Evolutionary conservation across 2,113 vertebrate species (phyloP), one percentile per base, ranked within the genome.

Genomic region (Poeciliopsis occidentalis): DNA sequence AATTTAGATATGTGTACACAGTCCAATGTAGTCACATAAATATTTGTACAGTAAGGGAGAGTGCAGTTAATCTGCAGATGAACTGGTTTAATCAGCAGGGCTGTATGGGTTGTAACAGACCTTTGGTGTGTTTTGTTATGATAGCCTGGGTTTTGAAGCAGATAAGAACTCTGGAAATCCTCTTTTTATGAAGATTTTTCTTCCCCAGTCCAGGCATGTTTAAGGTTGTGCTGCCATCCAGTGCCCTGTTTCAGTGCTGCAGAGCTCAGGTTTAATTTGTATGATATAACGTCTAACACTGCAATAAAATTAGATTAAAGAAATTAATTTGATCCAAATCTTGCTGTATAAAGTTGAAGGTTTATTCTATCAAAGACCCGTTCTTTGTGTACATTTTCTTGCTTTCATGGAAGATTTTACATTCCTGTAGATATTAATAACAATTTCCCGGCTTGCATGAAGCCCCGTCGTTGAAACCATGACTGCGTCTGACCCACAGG

Each of bases 401-500:
- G 44, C 19, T 19, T 17, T 47, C 5, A 17, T 5, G 13, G 44
- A 47, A 19, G 17, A 6, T 17, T 22, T 32, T 39, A 3, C 10
- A 1, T 44, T 44, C 51, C 11, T 67, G 26, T 29, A 51, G 12
- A 34, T 64, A 19, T 64, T 3, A 32, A 17, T 4, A 0, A 8
- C 44, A 17, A 47, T 32, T 32, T 19, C 8, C 8, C 17, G 6
- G 29, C 4, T 32, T 32, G 26, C 27, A 2, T 17, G 13, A 12
- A 62, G 60, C 13, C 24, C 17, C 17, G 12, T 6, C 0, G 26
- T 30, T 26, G 12, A 69, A 26, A 4, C 27, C n/a, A 4, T 60
- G 41, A 47, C 11, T 70, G 22, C 66, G n/a, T 75, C 47, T 60
- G 76, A 65, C 29, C 64, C 64, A 47, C 93, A 98, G 98, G 97